Conservation (phyloP, 2,888 invertebrate genomes). For the Furcula furcula region DNA sequence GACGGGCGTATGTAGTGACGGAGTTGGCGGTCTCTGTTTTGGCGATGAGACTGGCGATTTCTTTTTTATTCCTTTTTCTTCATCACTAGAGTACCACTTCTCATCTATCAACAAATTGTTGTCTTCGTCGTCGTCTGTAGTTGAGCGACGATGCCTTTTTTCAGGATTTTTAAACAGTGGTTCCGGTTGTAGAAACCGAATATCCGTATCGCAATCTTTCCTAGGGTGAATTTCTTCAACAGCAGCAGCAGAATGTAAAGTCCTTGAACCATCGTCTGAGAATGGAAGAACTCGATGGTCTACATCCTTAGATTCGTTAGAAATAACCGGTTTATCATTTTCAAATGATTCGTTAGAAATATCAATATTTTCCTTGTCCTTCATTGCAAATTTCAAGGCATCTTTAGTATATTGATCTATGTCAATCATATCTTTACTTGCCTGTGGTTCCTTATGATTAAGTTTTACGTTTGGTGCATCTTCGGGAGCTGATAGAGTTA, state of each 20-base stretch:
- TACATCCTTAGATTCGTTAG: conserved; percentile 67
- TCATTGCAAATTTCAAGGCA: conserved; percentile 72
- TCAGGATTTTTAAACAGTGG: conserved; percentile 71
- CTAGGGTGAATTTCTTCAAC: conserved; percentile 37
- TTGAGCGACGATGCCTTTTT: conserved; percentile 70
- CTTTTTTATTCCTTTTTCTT: conserved; percentile 80
- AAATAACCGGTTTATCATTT: conserved; percentile 43
- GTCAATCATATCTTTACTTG: conserved; percentile 70
- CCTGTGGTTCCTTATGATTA: conserved; percentile 41
- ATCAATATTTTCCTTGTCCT: conserved; percentile 75
- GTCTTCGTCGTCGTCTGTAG: conserved; percentile 82
- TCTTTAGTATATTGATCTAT: conserved; percentile 80
- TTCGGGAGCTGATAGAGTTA: conserved; percentile 35
- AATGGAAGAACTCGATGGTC: conserved; percentile 76
- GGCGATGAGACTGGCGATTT: conserved; percentile 67
- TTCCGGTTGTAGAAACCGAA: conserved; percentile 71
- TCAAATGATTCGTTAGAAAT: conserved; percentile 65
- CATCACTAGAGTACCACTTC: conserved; percentile 92
- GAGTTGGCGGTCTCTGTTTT: conserved; percentile 45
- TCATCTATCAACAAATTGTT: conserved; percentile 81
- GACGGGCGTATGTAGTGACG: conserved; percentile 54
- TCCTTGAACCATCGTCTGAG: conserved; percentile 52
- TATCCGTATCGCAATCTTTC: conserved; percentile 70
- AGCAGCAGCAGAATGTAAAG: conserved; percentile 32
- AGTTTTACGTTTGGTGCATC: conserved; percentile 34